phyloP scores from a whole-genome alignment of 2,113 vertebrate species.

The Lasiurus cinereus region DNA sequence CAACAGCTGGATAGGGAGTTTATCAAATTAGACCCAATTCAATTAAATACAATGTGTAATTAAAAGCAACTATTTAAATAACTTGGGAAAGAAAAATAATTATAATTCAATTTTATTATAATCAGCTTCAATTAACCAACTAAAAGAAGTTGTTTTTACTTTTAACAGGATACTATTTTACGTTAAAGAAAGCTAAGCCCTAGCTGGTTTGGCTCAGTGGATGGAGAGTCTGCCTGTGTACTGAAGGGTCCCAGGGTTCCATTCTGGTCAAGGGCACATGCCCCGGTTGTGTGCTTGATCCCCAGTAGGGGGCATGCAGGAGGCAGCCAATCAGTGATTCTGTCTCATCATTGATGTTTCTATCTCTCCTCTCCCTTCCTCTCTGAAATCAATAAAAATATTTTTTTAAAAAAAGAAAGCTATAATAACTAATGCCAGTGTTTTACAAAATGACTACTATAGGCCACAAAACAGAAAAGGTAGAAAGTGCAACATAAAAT shows the following conservation, averaged over 20 bases:
- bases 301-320: too few relatives aligned
- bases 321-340: too few relatives aligned
- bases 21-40: constrained; percentile 63
- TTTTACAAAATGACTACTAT: constrained; percentile 29
- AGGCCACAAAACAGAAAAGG: constrained; percentile 11
- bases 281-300: too few relatives aligned
- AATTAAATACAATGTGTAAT: constrained; percentile 75
- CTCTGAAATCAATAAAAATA: too few relatives aligned
- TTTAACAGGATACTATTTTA: constrained; percentile 32
- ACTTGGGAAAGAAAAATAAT: constrained; percentile 73
- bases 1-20: constrained; percentile 40
- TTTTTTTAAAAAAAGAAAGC: constrained; percentile 47
- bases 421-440: not conserved
- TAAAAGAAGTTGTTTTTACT: constrained; percentile 57
- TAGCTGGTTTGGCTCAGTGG: too few relatives aligned
- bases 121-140: constrained; percentile 61
- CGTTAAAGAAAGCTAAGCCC: constrained; percentile 41
- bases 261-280: too few relatives aligned
- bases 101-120: constrained; percentile 70
- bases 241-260: too few relatives aligned
- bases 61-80: constrained; percentile 74
- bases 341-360: too few relatives aligned
- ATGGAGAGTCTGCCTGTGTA: too few relatives aligned
- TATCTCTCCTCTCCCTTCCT: too few relatives aligned
- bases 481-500: constrained; percentile 45